These are phyloP conservation scores for Geotrupes spiniger DNA, from an alignment of 2,888 invertebrate species.

Conservation along the genomic window DNA sequence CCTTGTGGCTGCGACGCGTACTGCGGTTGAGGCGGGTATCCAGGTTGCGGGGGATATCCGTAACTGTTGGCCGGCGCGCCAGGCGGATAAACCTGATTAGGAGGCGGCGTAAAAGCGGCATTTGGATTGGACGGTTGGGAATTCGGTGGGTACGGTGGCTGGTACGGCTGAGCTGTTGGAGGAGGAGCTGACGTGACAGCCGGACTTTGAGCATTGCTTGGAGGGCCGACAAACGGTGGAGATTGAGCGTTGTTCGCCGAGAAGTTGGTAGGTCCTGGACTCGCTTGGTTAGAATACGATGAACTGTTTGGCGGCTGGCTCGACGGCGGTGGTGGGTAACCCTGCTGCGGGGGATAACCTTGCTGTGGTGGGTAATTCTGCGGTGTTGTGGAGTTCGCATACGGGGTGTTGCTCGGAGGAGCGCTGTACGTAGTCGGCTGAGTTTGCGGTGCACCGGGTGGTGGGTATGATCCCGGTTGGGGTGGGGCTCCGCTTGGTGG, in stretches of 20 bases:
- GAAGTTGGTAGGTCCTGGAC: slow-evolving; percentile 53
- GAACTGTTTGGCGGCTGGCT: slow-evolving; percentile 59
- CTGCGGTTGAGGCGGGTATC: slow-evolving; percentile 59
- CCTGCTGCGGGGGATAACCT: slow-evolving; percentile 57
- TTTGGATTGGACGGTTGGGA: slow-evolving; percentile 51
- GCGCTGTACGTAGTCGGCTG: slow-evolving; percentile 42
- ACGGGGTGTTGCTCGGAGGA: slow-evolving; percentile 45
- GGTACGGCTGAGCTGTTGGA: slow-evolving; percentile 58
- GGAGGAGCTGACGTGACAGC: slow-evolving; percentile 55
- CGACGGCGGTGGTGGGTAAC: slow-evolving; percentile 57
- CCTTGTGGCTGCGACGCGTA: slow-evolving; percentile 61
- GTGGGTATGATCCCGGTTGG: slow-evolving; percentile 46
- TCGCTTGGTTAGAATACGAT: slow-evolving; percentile 59
- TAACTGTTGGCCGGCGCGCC: slow-evolving; percentile 40
- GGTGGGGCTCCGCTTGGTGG: slow-evolving; percentile 41
- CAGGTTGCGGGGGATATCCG: slow-evolving; percentile 61
- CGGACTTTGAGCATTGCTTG: slow-evolving; percentile 50
- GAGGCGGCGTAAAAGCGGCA: slow-evolving; percentile 52
- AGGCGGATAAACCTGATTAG: slow-evolving; percentile 43
- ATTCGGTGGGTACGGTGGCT: slow-evolving; percentile 53
- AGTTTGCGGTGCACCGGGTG: slow-evolving; percentile 41
- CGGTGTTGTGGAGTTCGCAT: slow-evolving; percentile 38
- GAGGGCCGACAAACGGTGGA: slow-evolving; percentile 61
- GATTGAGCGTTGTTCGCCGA: slow-evolving; percentile 54
- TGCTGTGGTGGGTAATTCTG: slow-evolving; percentile 50